Conservation (phyloP, 2,113 vertebrate species). For the Pomatostomus ruficeps region DNA sequence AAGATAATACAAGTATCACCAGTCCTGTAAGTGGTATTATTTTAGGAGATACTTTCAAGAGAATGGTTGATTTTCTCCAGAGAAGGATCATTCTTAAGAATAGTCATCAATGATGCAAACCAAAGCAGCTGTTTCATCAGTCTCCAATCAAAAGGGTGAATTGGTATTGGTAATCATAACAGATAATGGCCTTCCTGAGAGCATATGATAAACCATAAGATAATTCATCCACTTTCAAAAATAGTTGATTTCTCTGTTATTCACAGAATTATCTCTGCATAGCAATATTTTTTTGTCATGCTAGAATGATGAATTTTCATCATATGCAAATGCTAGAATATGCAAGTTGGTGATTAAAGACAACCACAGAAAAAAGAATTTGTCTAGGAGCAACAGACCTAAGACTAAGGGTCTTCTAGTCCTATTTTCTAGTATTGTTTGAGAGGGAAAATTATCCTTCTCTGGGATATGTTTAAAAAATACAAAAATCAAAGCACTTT, state of each 20-base stretch:
- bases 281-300: neutral
- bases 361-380: neutral
- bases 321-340: neutral
- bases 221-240: neutral
- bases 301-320: conserved; percentile 9
- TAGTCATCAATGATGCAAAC: neutral
- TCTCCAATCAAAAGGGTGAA: neutral
- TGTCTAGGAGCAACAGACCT: neutral
- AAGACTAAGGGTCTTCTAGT: neutral
- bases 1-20: neutral
- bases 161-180: neutral
- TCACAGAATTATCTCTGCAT: neutral
- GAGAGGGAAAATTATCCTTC: neutral
- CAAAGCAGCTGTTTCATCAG: neutral
- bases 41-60: neutral
- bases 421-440: neutral
- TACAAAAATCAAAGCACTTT: neutral
- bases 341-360: neutral
- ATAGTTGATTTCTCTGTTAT: neutral
- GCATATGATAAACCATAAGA: neutral
- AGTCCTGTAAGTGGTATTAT: neutral
- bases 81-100: neutral
- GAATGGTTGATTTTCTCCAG: neutral
- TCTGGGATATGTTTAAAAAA: neutral
- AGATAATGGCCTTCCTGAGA: neutral